These are phyloP conservation scores for Sarcophaga subvicina DNA, from an alignment of 2,888 invertebrate genomes.

Conservation along the genomic window DNA sequence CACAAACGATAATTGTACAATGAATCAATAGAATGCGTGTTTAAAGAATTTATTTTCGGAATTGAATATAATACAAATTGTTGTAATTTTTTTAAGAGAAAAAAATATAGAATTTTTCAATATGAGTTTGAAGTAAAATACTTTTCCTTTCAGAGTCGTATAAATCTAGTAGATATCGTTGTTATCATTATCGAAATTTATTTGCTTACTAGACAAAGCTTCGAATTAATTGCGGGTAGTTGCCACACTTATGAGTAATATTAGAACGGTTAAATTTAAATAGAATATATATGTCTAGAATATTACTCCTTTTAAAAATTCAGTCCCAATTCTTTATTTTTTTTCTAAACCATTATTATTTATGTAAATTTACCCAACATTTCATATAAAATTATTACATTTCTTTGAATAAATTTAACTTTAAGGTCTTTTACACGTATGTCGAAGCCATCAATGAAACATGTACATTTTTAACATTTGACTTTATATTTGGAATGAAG, in stretches of 20 bases:
- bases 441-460: neutral
- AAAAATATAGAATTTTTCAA: neutral
- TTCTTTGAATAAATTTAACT: neutral
- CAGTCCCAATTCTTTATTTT: too few relatives aligned
- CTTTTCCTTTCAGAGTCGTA: neutral
- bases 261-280: too few relatives aligned
- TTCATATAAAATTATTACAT: too few relatives aligned
- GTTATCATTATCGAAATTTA: neutral
- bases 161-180: neutral
- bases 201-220: too few relatives aligned
- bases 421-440: neutral
- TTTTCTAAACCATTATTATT: too few relatives aligned
- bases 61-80: neutral
- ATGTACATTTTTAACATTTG: conserved; percentile 50
- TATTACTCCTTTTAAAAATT: too few relatives aligned
- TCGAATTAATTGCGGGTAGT: too few relatives aligned
- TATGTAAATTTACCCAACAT: too few relatives aligned
- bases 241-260: too few relatives aligned
- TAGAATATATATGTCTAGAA: too few relatives aligned
- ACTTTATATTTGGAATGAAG: conserved; percentile 67
- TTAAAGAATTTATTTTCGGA: neutral
- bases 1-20: neutral
- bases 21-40: neutral
- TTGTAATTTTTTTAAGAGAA: neutral
- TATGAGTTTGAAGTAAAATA: neutral